Percentiles rank a stretch among this genome's conserved stretches.
phyloP scores from a whole-genome alignment of 2,797 vertebrate species.

The Poecilia velifera region DNA sequence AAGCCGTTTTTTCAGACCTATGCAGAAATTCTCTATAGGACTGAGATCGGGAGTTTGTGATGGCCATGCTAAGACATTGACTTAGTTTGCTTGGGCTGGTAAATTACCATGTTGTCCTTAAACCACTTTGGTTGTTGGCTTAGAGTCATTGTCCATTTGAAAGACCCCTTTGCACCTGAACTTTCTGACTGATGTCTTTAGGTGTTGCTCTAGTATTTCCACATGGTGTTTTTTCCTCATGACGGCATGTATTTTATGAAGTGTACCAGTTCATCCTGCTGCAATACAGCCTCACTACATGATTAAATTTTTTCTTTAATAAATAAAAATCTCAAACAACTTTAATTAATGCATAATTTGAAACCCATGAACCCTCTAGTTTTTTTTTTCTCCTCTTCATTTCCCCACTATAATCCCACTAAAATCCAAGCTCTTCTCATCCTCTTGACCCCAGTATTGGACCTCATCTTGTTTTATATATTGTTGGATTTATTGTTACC shows the following conservation, averaged over 20 bases:
- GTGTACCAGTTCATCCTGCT: no score
- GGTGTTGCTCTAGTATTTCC: no score
- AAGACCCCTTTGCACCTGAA: not conserved
- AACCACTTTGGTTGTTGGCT: not conserved
- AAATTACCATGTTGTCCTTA: not conserved
- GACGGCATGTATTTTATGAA: no score
- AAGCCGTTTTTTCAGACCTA: not conserved
- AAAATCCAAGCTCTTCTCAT: not conserved
- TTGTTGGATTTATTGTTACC: not conserved
- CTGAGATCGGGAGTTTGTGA: no score
- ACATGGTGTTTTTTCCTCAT: no score
- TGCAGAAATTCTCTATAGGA: not conserved
- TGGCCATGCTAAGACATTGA: no score
- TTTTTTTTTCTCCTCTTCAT: not conserved
- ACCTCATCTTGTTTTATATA: not conserved
- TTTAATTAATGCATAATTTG: not conserved
- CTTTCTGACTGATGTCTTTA: no score
- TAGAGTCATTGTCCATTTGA: not conserved
- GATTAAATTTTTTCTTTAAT: no score
- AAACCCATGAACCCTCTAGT: not conserved
- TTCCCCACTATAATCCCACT: not conserved
- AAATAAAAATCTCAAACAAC: no score
- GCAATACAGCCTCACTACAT: no score
- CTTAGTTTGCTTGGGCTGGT: no score
- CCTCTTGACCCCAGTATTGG: not conserved